Percentiles rank a stretch among this genome's conserved stretches.
These are phyloP conservation scores for Leptinotarsa tumamoca DNA, from an alignment of 2,888 invertebrate species.

Conservation along the genomic window DNA sequence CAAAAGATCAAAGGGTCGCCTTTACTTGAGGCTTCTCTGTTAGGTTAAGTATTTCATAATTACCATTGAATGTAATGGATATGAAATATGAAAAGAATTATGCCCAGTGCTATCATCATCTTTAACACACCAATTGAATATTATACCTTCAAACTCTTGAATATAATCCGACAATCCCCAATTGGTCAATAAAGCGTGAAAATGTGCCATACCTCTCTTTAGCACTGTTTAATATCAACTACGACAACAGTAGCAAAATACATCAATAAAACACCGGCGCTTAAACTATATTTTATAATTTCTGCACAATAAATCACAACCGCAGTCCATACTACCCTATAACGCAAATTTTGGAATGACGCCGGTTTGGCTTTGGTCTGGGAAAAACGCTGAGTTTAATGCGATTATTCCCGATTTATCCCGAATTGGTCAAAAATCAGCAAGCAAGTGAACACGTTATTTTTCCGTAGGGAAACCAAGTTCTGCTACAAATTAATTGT, in stretches of 20 bases:
- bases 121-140: no score
- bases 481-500: neutral
- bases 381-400: neutral
- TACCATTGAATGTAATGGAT: no score
- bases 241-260: neutral
- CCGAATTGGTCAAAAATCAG: conserved; percentile 5
- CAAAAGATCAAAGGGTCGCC: no score
- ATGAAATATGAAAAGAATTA: no score
- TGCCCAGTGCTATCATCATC: no score
- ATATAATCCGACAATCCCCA: conserved; percentile 14
- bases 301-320: neutral
- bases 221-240: neutral
- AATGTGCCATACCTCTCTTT: conserved; percentile 10
- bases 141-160: conserved; percentile 13
- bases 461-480: conserved; percentile 1
- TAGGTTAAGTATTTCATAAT: no score
- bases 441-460: neutral
- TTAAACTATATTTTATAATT: neutral
- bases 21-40: no score
- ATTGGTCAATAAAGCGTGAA: neutral
- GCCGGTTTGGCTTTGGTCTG: neutral
- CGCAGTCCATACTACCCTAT: neutral
- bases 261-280: neutral
- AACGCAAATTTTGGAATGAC: conserved; percentile 7
- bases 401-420: conserved; percentile 10